Conservation (phyloP, 1,140 invertebrate species). For the Brevipalpus yothersi region DNA sequence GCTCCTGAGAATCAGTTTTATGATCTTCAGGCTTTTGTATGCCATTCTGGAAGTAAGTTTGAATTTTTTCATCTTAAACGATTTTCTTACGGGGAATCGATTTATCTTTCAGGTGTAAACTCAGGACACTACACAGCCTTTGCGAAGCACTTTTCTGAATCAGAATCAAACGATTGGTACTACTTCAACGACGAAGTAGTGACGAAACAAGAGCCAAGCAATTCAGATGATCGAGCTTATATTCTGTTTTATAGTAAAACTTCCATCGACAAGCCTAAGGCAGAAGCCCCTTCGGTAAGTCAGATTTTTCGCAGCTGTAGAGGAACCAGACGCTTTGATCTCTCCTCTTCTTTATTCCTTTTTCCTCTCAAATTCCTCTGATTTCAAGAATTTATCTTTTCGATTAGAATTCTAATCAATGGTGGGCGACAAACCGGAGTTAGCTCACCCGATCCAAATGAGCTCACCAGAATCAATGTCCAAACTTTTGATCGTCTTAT, state of each 20-base stretch:
- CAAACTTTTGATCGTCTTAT: too few relatives aligned
- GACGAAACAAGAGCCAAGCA: slow-evolving; percentile 29
- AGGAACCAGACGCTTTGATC: too few relatives aligned
- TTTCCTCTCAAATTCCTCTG: too few relatives aligned
- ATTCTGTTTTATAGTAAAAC: slow-evolving; percentile 32
- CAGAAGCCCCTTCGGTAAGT: too few relatives aligned
- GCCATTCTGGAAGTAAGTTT: slow-evolving; percentile 37
- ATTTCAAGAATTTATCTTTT: too few relatives aligned
- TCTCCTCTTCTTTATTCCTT: too few relatives aligned
- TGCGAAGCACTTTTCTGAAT: slow-evolving; percentile 26
- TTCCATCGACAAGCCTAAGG: too few relatives aligned
- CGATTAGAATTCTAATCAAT: too few relatives aligned
- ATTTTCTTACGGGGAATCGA: neutral
- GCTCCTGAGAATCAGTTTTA: slow-evolving; percentile 21
- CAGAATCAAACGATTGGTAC: slow-evolving; percentile 43
- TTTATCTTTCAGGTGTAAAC: slow-evolving; percentile 20
- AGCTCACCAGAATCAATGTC: too few relatives aligned
- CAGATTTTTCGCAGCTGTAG: too few relatives aligned
- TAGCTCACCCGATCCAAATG: too few relatives aligned
- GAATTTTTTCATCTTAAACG: neutral
- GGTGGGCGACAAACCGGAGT: too few relatives aligned
- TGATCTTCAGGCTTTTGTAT: slow-evolving; percentile 40
- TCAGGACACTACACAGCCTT: slow-evolving; percentile 43
- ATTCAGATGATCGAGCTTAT: slow-evolving; percentile 37
- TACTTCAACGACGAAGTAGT: slow-evolving; percentile 52